A percentile compares a stretch with the other conserved stretches of the same genome.
phyloP scores from a whole-genome alignment of 2,888 invertebrate species.

The Pristionchus arcanus region DNA sequence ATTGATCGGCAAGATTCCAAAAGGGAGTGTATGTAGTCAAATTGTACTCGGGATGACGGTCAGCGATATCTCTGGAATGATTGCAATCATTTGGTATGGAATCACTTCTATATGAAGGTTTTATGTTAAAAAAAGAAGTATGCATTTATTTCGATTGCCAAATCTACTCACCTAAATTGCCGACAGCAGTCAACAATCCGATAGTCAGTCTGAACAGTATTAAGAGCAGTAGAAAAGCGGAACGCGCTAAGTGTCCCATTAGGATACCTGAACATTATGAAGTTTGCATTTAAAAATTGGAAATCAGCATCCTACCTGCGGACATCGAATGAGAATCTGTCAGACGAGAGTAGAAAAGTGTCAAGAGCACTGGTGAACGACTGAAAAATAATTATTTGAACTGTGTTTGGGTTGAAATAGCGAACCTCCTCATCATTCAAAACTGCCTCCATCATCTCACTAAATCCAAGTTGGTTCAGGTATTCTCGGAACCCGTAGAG shows the following conservation, averaged over 20 bases:
- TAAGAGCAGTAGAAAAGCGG: conserved; percentile 68
- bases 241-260: conserved; percentile 61
- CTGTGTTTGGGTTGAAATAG: not conserved
- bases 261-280: not conserved
- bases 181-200: conserved; percentile 66
- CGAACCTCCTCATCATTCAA: conserved; percentile 65
- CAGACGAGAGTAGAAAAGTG: conserved; percentile 69
- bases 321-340: conserved; percentile 70
- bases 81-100: not conserved
- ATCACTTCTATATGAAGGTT: not conserved
- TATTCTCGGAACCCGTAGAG: conserved; percentile 70
- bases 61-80: conserved; percentile 61
- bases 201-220: conserved; percentile 65
- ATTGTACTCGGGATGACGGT: conserved; percentile 58
- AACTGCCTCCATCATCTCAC: conserved; percentile 60
- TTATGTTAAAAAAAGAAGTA: not conserved
- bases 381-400: too few species aligned
- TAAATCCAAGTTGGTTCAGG: conserved; percentile 69
- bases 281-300: not conserved
- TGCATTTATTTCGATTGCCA: not conserved
- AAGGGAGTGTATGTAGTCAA: conserved; percentile 70
- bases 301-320: conserved; percentile 45
- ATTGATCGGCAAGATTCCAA: conserved; percentile 76
- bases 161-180: conserved; percentile 61
- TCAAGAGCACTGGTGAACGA: conserved; percentile 65